phyloP scores from a whole-genome alignment of 2,797 vertebrate species.

The Oreochromis mossambicus region DNA sequence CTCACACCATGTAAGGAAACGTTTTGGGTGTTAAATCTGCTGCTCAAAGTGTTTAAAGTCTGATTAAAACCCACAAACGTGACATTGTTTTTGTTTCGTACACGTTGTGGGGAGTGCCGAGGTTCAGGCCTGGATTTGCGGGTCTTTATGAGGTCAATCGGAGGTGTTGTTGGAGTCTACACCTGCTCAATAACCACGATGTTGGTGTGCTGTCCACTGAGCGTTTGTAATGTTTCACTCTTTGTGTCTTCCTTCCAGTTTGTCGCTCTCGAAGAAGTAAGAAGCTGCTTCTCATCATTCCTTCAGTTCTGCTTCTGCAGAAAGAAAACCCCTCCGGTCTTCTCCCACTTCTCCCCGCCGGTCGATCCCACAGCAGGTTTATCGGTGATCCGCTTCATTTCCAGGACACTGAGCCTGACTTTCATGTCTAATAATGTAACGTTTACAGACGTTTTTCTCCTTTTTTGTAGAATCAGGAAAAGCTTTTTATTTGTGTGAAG shows the following conservation, averaged over 20 bases:
- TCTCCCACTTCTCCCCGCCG: not conserved
- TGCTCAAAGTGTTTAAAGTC: not conserved
- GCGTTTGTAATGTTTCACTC: not conserved
- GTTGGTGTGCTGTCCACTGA: not conserved
- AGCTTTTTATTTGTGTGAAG: not conserved
- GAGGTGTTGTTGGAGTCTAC: not conserved
- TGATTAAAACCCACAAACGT: accelerated
- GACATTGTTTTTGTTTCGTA: not conserved
- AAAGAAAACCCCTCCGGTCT: not conserved
- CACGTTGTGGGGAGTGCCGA: accelerated
- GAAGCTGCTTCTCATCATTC: constrained; percentile 44
- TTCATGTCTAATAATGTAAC: not conserved
- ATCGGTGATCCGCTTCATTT: not conserved
- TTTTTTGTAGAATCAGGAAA: not conserved
- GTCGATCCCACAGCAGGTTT: not conserved
- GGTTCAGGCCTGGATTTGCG: accelerated
- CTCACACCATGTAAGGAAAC: not conserved
- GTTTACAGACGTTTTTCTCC: not conserved
- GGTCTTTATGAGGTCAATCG: accelerated
- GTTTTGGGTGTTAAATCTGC: not conserved
- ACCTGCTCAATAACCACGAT: accelerated
- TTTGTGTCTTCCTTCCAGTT: constrained; percentile 28
- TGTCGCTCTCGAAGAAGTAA: constrained; percentile 48
- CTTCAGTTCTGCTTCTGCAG: constrained; percentile 5
- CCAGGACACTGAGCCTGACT: not conserved